Conservation (phyloP, 2,888 invertebrate species). For the Aphodius sticticus region DNA sequence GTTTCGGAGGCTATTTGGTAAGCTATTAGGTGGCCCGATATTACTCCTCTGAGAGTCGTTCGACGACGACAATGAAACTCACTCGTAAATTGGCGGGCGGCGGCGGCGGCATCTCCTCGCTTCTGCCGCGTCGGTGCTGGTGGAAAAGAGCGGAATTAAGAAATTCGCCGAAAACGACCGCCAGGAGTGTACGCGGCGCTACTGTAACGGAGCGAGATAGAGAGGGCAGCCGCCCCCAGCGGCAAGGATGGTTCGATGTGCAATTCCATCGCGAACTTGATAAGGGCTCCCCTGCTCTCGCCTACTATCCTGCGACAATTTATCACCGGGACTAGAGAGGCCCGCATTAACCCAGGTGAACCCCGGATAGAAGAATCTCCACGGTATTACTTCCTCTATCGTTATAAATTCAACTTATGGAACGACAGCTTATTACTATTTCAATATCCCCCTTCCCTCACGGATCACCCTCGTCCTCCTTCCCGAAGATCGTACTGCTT, state of each 20-base stretch:
- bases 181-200: slow-evolving; percentile 10
- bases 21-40: slow-evolving; percentile 70
- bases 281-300: slow-evolving; percentile 54
- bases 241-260: slow-evolving; percentile 41
- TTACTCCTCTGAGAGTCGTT: slow-evolving; percentile 63
- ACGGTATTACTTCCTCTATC: neutral
- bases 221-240: slow-evolving; percentile 18
- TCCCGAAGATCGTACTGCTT: neutral
- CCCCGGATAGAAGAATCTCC: slow-evolving; percentile 43
- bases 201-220: slow-evolving; percentile 25
- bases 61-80: slow-evolving; percentile 62
- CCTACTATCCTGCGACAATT: slow-evolving; percentile 53
- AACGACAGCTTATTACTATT: slow-evolving; percentile 4
- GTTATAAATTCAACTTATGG: slow-evolving; percentile 4
- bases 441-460: neutral
- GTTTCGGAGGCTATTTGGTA: slow-evolving; percentile 75
- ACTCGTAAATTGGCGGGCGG: slow-evolving; percentile 58
- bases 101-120: slow-evolving; percentile 18
- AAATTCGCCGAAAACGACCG: slow-evolving; percentile 32
- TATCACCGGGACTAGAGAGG: slow-evolving; percentile 55
- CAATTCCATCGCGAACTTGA: slow-evolving; percentile 56
- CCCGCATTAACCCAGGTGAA: slow-evolving; percentile 61
- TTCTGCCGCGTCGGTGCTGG: neutral
- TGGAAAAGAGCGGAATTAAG: slow-evolving; percentile 34
- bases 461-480: neutral